A percentile compares a stretch with the other conserved stretches of the same genome.
These are phyloP conservation scores for Lasioglossum figueresi DNA, from an alignment of 2,888 invertebrate species.

Conservation along the genomic window DNA sequence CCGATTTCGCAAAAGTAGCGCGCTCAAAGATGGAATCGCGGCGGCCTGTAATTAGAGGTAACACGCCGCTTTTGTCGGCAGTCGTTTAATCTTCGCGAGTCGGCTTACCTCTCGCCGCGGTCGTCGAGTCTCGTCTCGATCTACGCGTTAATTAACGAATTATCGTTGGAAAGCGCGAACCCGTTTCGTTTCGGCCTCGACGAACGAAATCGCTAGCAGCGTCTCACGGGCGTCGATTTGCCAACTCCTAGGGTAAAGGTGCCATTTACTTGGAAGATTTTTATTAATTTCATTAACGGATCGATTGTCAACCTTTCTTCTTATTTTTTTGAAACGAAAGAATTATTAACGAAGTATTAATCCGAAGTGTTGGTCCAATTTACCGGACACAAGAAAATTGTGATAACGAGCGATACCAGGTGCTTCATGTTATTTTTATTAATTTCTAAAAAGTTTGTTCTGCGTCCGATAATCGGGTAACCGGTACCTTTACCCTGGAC, in stretches of 20 bases:
- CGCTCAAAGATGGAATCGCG: constrained; percentile 54
- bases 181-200: neutral
- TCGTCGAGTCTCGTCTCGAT: constrained; percentile 44
- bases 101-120: neutral
- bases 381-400: too few species aligned
- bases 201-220: neutral
- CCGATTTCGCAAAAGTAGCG: constrained; percentile 56
- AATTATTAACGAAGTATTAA: too few species aligned
- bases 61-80: constrained; percentile 60
- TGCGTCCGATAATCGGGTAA: too few species aligned
- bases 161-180: constrained; percentile 51
- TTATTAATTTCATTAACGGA: too few species aligned
- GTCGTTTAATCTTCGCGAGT: constrained; percentile 41
- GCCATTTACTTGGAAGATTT: too few species aligned
- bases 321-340: too few species aligned
- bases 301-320: too few species aligned
- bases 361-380: too few species aligned
- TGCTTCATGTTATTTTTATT: too few species aligned
- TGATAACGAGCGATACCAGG: too few species aligned
- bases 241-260: constrained; percentile 51
- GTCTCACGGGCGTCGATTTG: constrained; percentile 42
- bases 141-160: constrained; percentile 64
- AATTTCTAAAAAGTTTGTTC: too few species aligned
- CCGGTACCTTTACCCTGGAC: too few species aligned
- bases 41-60: constrained; percentile 63